Evolutionary conservation across 1,140 invertebrate genomes (phyloP), one percentile per base, ranked within the genome.

Genomic region (Platyscapa corneri): DNA sequence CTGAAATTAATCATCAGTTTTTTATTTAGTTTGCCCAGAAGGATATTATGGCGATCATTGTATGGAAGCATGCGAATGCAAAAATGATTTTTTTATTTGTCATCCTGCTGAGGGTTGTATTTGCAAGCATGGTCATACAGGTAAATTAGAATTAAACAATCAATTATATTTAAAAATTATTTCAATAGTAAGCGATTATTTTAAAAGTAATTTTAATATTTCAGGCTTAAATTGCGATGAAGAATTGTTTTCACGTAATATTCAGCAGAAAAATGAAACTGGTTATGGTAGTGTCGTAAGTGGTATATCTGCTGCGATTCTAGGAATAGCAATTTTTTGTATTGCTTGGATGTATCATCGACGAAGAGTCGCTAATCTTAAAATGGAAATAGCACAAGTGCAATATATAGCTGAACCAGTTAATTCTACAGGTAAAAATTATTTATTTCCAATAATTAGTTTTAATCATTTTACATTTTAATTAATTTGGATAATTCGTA

Each of bases 11-110:
- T n/a, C n/a, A n/a, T n/a, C n/a, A n/a, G n/a, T 87, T 87, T 86
- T 92, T 32, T 39, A 84, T 93, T 56, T 90, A 97, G 97, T 97
- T 86, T 98, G 98, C 88, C 97, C 97, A 0, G 97, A 97, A 90
- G 97, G 97, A 76, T 98, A 97, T 91, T 98, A 95, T 92, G 97
- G 97, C 32, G 96, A 97, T 85, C 96, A 98, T 90, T 98, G 98
- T 90, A 97, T 98, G 95, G 92, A 95, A 80, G 93, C 95, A 0
- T 98, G 97, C 90, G 94, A 96, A 84, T 98, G 97, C 90, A 93
- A 94, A 82, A 96, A 95, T 79, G 95, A 96, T 18, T 91, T 89
- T 70, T 98, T 96, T 92, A 94, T 96, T 79, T 98, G 98, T 90
- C 96, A 98, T 92, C 95, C 97, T 18, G 95, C 95, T 5, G 89